phyloP scores from a whole-genome alignment of 2,797 vertebrate species.

The Lates japonicus region DNA sequence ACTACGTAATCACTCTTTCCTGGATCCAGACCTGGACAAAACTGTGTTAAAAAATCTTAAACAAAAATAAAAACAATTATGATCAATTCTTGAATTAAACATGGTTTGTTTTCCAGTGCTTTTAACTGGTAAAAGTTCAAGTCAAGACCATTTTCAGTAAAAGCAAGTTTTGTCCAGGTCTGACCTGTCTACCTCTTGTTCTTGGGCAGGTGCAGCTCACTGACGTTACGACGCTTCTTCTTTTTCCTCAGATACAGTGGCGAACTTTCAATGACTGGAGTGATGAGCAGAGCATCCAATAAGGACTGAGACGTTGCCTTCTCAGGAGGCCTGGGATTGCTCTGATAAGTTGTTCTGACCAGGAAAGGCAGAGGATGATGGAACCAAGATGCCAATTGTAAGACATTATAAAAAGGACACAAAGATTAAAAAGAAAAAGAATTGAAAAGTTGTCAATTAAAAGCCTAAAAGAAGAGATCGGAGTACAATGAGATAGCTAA shows the following conservation, averaged over 20 bases:
- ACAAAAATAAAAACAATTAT: neutral
- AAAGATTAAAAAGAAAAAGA: neutral
- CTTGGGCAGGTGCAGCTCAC: slow-evolving; percentile 74
- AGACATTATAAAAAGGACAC: slow-evolving; percentile 1
- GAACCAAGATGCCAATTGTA: neutral
- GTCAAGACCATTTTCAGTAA: neutral
- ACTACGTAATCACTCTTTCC: neutral
- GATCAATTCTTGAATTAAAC: neutral
- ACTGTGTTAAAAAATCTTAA: neutral
- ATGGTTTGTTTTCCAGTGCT: neutral
- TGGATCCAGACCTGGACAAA: slow-evolving; percentile 41
- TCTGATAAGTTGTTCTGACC: slow-evolving; percentile 44
- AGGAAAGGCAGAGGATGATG: slow-evolving; percentile 1
- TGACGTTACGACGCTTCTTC: slow-evolving; percentile 75
- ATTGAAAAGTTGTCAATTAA: neutral
- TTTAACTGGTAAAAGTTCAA: neutral
- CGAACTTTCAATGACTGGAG: slow-evolving; percentile 76
- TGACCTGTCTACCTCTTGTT: slow-evolving; percentile 72
- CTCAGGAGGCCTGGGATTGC: slow-evolving; percentile 73
- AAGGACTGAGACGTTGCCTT: slow-evolving; percentile 75
- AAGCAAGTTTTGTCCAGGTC: slow-evolving; percentile 41
- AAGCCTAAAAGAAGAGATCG: neutral
- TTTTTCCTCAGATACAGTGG: slow-evolving; percentile 61
- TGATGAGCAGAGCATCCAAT: slow-evolving; percentile 88
- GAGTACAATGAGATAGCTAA: neutral